Evolutionary conservation across 2,797 vertebrate genomes (phyloP).

Genomic region (Bradypus variegatus): DNA sequence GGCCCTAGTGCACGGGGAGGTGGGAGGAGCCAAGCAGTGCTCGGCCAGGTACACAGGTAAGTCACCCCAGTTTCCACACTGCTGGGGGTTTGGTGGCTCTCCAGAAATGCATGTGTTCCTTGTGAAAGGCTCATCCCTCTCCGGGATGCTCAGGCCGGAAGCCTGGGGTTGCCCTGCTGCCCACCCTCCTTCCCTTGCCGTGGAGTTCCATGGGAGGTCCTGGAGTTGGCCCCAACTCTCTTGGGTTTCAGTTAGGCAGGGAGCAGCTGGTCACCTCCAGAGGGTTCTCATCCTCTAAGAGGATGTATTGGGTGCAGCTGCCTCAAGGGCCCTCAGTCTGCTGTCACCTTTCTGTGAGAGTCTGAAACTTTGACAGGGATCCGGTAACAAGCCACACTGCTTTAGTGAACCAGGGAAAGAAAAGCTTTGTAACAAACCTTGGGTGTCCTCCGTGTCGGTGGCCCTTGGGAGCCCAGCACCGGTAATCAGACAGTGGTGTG

Average conservation of each 20-base stretch:
- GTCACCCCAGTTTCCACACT: not conserved
- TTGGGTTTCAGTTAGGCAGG: not conserved
- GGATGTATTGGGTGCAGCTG: not conserved
- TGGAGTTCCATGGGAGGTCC: not conserved
- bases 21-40: not conserved
- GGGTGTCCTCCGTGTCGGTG: rapidly evolving
- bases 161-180: not conserved
- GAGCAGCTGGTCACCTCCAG: not conserved
- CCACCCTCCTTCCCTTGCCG: not conserved
- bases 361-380: not conserved
- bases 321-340: rapidly evolving
- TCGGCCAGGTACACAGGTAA: not conserved
- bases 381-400: not conserved
- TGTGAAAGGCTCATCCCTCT: not conserved
- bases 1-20: not conserved
- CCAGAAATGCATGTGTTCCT: rapidly evolving
- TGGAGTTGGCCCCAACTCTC: not conserved
- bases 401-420: not conserved
- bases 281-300: not conserved
- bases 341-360: not conserved
- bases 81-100: no score
- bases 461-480: not conserved
- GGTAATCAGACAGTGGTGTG: not conserved
- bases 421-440: not conserved
- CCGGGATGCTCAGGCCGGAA: not conserved